These are phyloP conservation scores for Chitala chitala DNA, from an alignment of 2,113 vertebrate genomes.

Conservation along the genomic window DNA sequence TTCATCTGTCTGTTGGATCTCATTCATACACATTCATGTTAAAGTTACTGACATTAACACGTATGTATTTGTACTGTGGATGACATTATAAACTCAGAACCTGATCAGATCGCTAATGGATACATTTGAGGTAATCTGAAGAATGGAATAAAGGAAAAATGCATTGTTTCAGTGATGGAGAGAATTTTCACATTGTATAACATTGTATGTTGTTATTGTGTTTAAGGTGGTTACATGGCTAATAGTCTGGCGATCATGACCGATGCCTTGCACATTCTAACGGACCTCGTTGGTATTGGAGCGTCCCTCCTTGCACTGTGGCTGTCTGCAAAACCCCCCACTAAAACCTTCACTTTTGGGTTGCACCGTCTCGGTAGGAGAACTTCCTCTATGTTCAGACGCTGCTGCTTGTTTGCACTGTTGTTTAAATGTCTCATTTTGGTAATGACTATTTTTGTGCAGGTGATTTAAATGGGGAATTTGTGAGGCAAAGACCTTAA, in stretches of 20 bases:
- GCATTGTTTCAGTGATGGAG: not conserved
- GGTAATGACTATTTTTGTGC: not conserved
- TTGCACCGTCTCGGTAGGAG: conserved; percentile 89
- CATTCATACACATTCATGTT: no score
- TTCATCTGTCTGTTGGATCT: no score
- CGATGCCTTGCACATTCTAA: conserved; percentile 90
- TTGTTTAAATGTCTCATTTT: not conserved
- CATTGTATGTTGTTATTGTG: conserved; percentile 37
- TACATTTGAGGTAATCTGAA: no score
- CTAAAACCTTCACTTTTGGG: conserved; percentile 87
- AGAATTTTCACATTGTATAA: not conserved
- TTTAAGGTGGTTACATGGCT: conserved; percentile 83
- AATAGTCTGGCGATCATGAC: conserved; percentile 97
- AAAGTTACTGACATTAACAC: no score
- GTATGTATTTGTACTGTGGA: no score
- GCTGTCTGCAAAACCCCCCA: conserved; percentile 87
- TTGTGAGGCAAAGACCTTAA: not conserved
- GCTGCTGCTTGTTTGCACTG: no score
- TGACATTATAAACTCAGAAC: no score
- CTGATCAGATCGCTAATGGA: no score
- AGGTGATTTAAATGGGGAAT: not conserved
- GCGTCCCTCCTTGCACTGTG: conserved; percentile 91
- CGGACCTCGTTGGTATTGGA: conserved; percentile 88
- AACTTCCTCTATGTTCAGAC: not conserved
- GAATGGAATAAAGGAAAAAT: no score